Evolutionary conservation across 2,797 vertebrate species (phyloP).

Genomic region (Myiotriccus ornatus): DNA sequence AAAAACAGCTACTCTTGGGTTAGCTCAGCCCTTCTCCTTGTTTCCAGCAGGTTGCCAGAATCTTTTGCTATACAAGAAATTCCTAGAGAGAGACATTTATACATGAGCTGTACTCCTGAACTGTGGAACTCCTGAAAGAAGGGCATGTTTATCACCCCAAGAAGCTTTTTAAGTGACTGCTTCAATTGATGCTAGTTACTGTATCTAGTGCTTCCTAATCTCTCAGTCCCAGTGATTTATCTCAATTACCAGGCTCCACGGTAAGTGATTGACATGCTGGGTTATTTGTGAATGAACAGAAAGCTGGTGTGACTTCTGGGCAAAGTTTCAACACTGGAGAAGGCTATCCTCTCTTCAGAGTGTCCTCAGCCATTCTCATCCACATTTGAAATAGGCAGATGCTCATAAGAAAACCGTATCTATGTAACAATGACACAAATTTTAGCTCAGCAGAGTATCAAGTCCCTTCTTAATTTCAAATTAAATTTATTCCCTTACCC

Average conservation of each 20-base stretch:
- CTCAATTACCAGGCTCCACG: not conserved
- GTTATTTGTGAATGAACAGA: not conserved
- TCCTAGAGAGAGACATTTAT: not conserved
- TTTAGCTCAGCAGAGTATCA: not conserved
- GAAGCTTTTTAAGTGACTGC: not conserved
- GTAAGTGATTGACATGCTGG: not conserved
- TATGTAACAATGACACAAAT: not conserved
- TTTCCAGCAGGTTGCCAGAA: not conserved
- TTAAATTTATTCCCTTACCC: not conserved
- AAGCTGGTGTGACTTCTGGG: not conserved
- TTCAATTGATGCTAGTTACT: not conserved
- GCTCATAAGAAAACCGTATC: not conserved
- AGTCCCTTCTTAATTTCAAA: not conserved
- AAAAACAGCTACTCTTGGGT: not conserved
- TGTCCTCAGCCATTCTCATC: not conserved
- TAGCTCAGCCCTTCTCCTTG: not conserved
- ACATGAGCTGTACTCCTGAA: not conserved
- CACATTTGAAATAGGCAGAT: not conserved
- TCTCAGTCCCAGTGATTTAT: not conserved
- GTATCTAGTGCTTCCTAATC: not conserved
- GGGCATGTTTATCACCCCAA: not conserved
- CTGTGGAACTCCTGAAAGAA: not conserved
- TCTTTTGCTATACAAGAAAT: not conserved
- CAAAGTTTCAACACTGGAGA: not conserved
- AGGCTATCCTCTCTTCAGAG: not conserved